phyloP scores from a whole-genome alignment of 2,797 vertebrate genomes.

The Carduelis carduelis region DNA sequence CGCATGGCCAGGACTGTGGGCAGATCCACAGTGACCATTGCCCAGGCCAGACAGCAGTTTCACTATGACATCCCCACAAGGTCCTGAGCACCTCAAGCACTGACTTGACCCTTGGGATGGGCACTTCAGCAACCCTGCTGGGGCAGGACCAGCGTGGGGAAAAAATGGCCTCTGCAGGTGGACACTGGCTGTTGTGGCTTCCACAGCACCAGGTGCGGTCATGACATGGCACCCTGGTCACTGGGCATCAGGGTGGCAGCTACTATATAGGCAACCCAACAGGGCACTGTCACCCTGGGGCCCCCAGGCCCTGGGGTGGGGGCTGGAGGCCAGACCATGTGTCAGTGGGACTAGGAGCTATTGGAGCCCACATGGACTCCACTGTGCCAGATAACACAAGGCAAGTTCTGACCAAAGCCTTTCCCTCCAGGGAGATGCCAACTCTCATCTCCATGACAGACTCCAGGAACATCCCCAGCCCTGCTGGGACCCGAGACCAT shows the following conservation, averaged over 20 bases:
- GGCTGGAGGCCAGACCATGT: background rate
- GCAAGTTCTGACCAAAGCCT: background rate
- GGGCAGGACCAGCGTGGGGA: accelerated
- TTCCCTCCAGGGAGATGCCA: background rate
- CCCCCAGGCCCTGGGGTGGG: no score
- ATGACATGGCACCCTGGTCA: accelerated
- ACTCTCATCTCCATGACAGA: background rate
- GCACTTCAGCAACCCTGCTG: background rate
- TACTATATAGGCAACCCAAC: background rate
- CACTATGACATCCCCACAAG: background rate
- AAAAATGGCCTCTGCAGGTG: accelerated
- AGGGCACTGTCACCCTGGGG: background rate
- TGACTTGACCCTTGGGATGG: background rate
- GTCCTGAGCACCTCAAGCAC: background rate
- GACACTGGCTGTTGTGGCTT: background rate
- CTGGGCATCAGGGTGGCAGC: background rate
- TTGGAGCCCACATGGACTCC: accelerated
- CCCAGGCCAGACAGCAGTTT: background rate
- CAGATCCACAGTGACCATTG: background rate
- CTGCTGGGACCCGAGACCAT: background rate
- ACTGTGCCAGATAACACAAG: accelerated
- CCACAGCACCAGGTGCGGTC: background rate
- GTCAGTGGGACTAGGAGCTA: background rate
- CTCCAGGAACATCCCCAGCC: background rate
- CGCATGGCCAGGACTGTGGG: accelerated